Base-by-base conservation (phyloP, 1,140 invertebrate species). In the Acromyrmex echinatior region DNA sequence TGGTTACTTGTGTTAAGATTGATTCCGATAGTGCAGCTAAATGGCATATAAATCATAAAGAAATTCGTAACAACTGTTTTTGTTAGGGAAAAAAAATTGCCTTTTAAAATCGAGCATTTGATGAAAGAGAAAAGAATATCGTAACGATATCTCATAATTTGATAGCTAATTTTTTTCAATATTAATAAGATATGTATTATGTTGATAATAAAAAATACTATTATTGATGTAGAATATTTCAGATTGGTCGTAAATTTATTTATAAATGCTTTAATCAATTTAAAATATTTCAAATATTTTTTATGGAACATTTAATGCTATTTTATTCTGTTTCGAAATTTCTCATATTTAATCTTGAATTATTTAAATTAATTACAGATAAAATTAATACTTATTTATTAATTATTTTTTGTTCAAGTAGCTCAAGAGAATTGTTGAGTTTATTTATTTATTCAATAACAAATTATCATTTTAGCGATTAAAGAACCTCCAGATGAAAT, bases 401-500 rank as follows among this genome's bases (percentile, higher is more conserved):
- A 39, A 65, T 39, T 35, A 66, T 25, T 6, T 28, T 28, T 31
- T 45, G 10, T 18, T 68, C n/a, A 21, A 39, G n/a, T 68, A 39
- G 7, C 5, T 65, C 3, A 18, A 18, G 1, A 28, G 5, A 28
- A 31, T 31, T 65, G 18, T 65, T n/a, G 5, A 70, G 3, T 16
- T 70, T 3, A 10, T 68, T 9, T 14, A 68, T 21, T 9, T 14
- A 68, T 21, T 39, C 2, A 56, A 74, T 53, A 18, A 70, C n/a
- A 71, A 71, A 51, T 51, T 12, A n/a, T 53, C 18, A 31, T 2
- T 28, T 14, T 9, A n/a, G 31, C 56, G 9, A 31, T 9, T 74
- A 74, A 31, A 56, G 49, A 56, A 74, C 31, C n/a, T 35, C 1
- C 35, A 53, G 18, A 74, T 56, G 35, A 74, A 53, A 71, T 21